Conservation (phyloP, 1,140 invertebrate species). For the Aphelenchoides fujianensis region DNA sequence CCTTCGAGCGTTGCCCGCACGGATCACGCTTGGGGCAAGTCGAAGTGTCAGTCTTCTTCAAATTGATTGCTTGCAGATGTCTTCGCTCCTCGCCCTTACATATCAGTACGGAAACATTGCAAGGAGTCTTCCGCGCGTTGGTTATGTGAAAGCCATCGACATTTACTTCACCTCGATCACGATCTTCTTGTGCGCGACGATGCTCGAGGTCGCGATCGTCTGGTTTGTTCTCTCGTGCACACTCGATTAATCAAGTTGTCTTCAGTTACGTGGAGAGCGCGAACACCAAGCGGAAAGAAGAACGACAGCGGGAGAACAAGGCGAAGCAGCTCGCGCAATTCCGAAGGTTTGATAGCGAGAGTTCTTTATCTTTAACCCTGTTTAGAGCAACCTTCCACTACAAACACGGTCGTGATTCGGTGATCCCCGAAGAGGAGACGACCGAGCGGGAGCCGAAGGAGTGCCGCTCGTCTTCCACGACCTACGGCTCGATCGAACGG, state of each 20-base stretch:
- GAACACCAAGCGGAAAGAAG: constrained; percentile 10
- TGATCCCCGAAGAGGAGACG: neutral
- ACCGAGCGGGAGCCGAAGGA: neutral
- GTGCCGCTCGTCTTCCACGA: neutral
- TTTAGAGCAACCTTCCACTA: constrained; percentile 19
- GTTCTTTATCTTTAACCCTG: neutral
- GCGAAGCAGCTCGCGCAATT: constrained; percentile 19
- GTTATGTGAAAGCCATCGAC: constrained; percentile 38
- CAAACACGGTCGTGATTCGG: neutral
- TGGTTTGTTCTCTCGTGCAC: constrained; percentile 7
- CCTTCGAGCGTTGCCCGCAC: constrained; percentile 64
- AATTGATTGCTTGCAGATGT: too few species aligned
- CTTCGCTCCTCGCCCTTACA: constrained; percentile 48
- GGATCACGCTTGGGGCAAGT: too few species aligned
- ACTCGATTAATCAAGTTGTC: neutral
- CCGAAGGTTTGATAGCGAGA: constrained; percentile 1
- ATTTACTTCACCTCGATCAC: constrained; percentile 30
- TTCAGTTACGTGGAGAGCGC: constrained; percentile 31
- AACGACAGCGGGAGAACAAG: constrained; percentile 20
- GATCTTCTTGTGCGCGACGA: constrained; percentile 17
- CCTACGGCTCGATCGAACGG: constrained; percentile 5
- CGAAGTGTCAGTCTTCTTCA: too few species aligned
- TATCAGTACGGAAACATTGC: constrained; percentile 55
- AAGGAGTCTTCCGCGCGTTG: constrained; percentile 49
- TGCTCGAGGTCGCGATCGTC: constrained; percentile 30